Percentiles rank a stretch among this genome's conserved stretches.
These are phyloP conservation scores for Mamestra configurata DNA, from an alignment of 1,140 invertebrate genomes.

Conservation along the genomic window DNA sequence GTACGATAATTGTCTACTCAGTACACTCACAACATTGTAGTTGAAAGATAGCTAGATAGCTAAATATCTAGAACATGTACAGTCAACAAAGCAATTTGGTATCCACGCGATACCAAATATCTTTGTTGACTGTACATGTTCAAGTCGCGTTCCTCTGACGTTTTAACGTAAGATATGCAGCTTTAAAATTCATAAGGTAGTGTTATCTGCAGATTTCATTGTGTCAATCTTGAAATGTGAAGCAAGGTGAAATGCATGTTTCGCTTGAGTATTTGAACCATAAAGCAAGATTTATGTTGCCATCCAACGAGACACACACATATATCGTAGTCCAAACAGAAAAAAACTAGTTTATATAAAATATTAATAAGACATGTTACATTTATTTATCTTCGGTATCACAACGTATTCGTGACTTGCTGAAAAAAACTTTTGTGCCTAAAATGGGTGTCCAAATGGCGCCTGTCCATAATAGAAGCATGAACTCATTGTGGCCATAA, in stretches of 20 bases:
- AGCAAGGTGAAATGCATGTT: not conserved
- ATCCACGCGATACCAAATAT: no score
- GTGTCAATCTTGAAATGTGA: not conserved
- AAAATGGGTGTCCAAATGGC: conserved; percentile 17
- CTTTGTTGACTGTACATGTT: no score
- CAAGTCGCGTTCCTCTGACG: not conserved
- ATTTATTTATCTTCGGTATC: not conserved
- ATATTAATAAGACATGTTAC: conserved; percentile 17
- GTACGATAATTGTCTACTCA: no score
- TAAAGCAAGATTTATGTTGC: not conserved
- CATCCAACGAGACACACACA: no score
- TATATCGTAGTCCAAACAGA: not conserved
- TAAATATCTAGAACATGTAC: no score
- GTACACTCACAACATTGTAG: no score
- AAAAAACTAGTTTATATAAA: not conserved
- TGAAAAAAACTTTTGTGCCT: conserved; percentile 5
- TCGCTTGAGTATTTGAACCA: not conserved
- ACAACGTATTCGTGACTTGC: not conserved
- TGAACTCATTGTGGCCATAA: conserved; percentile 8
- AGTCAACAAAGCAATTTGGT: no score
- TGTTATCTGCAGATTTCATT: not conserved
- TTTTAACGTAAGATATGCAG: not conserved
- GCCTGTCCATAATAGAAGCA: not conserved
- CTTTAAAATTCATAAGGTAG: not conserved
- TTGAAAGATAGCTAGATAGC: no score